phyloP scores from a whole-genome alignment of 2,888 invertebrate species.

The Dermolepida albohirtum region DNA sequence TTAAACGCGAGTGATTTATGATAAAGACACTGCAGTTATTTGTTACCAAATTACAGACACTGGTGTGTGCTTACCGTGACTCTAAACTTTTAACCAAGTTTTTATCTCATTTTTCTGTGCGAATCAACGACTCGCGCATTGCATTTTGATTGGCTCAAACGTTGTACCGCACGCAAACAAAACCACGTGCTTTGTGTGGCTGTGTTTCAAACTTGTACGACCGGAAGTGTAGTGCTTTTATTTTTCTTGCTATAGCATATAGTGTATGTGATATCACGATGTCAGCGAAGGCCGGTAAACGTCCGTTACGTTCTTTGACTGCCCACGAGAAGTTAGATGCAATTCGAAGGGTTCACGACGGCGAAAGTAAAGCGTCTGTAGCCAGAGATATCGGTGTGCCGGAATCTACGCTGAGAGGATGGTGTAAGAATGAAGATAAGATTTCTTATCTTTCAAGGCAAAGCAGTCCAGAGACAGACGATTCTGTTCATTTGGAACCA shows the following conservation, averaged over 20 bases:
- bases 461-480: conserved; percentile 78
- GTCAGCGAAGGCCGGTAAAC: conserved; percentile 71
- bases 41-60: conserved; percentile 21
- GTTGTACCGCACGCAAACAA: conserved; percentile 52
- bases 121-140: conserved; percentile 44
- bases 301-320: conserved; percentile 60
- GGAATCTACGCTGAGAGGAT: conserved; percentile 86
- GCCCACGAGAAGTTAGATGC: conserved; percentile 85
- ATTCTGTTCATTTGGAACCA: conserved; percentile 66
- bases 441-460: conserved; percentile 77
- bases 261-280: conserved; percentile 59
- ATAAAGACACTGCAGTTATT: conserved; percentile 9
- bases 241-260: conserved; percentile 21
- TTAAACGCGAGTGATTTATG: conserved; percentile 26
- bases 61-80: conserved; percentile 50
- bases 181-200: conserved; percentile 53
- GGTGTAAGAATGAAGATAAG: conserved; percentile 90
- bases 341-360: conserved; percentile 84
- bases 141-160: conserved; percentile 54
- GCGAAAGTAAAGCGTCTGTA: conserved; percentile 87
- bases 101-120: conserved; percentile 61
- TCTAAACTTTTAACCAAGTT: conserved; percentile 54
- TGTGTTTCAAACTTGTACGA: conserved; percentile 35
- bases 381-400: conserved; percentile 88
- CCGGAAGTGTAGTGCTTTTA: conserved; percentile 34